These are phyloP conservation scores for Choloepus didactylus DNA, from an alignment of 2,797 vertebrate genomes.

Conservation along the genomic window DNA sequence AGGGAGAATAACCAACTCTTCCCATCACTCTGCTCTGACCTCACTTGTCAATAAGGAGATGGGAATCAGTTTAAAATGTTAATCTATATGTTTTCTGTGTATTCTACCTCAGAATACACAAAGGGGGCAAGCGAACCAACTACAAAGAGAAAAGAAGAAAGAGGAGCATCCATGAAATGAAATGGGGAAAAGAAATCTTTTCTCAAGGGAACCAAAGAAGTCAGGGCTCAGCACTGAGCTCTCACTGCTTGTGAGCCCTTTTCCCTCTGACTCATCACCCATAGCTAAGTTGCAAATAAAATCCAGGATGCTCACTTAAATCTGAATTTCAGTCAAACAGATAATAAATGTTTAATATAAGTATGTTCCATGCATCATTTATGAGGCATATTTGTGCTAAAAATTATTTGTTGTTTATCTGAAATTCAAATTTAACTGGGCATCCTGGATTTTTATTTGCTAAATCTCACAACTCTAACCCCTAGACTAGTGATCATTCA, in stretches of 20 bases:
- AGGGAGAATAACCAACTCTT: background rate
- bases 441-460: background rate
- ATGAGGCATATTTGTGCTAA: background rate
- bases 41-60: background rate
- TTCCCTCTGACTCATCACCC: background rate
- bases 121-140: background rate
- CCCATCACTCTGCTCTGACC: background rate
- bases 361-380: background rate
- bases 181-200: background rate
- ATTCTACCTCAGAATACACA: background rate
- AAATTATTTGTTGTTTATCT: background rate
- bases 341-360: background rate
- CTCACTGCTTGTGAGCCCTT: background rate
- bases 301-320: background rate
- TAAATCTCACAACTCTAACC: background rate
- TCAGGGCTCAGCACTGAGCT: background rate
- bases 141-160: background rate
- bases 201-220: background rate
- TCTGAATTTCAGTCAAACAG: conserved; percentile 20
- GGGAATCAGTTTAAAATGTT: background rate
- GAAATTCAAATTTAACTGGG: background rate
- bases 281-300: background rate
- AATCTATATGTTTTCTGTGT: background rate
- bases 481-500: background rate
- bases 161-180: background rate